Base-by-base conservation (phyloP, 2,113 vertebrate species). In the Tor tambroides region DNA sequence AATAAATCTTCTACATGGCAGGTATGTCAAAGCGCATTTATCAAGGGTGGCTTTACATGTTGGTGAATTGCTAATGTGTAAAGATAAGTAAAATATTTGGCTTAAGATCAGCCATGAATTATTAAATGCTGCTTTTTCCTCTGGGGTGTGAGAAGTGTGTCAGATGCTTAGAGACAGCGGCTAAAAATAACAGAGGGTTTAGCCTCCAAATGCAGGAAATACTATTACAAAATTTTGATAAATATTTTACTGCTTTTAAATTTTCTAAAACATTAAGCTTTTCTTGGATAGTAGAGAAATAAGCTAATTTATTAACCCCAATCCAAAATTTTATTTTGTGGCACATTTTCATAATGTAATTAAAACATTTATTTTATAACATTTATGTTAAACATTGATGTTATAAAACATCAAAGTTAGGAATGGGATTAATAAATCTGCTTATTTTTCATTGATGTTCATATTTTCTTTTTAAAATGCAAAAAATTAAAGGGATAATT, bases 101-200 rank as follows among this genome's bases (percentile, higher is more conserved):
- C 43, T 51, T 9, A 49, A 77, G 46, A 54, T 78, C 26, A 54
- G 15, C 15, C 26, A 54, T 32, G 46, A 77, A 77, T 77, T 30
- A 77, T 77, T 77, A 51, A 77, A 51, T 30, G 69, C 35, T 43
- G 30, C 17, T 77, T 51, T 77, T 77, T 32, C n/a, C 76, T 54
- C 1, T 78, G 75, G 41, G 23, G 75, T 78, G 75, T 78, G n/a
- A 51, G 46, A 74, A 78, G 46, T 78, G n/a, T 46, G 75, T 78
- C 46, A 78, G 75, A 78, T 78, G 46, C n/a, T 78, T 26, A 78
- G 12, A 51, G 46, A 43, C 75, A 78, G n/a, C 56, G 35, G 5
- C 59, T 32, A 79, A 30, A 59, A 51, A 61, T n/a, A 1, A 10
- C 21, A 59, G 56, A 9, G 32, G 10, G 17, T 72, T 72, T 72